phyloP scores from a whole-genome alignment of 2,888 invertebrate genomes.

The Tryphoninae sp. region DNA sequence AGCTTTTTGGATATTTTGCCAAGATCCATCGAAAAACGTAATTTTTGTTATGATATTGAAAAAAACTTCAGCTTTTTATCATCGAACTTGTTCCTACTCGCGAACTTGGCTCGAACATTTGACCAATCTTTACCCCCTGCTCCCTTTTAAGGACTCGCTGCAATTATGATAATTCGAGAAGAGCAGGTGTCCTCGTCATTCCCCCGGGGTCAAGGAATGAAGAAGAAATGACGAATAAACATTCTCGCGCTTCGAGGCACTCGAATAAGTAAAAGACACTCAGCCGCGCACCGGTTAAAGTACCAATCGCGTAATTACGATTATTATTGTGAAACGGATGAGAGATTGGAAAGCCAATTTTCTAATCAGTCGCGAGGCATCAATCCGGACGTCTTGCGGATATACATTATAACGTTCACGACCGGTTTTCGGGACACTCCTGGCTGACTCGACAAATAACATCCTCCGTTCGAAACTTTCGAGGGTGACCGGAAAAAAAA shows the following conservation, averaged over 20 bases:
- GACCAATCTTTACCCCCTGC: too few species aligned
- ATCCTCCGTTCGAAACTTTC: neutral
- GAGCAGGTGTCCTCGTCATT: conserved; percentile 62
- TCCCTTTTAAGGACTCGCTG: too few species aligned
- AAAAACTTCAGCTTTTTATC: neutral
- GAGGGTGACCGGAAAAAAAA: conserved; percentile 7
- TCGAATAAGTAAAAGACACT: conserved; percentile 2
- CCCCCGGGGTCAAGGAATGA: conserved; percentile 11
- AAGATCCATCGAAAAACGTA: neutral
- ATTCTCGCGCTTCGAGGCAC: conserved; percentile 35
- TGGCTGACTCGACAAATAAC: conserved; percentile 21
- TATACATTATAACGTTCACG: conserved; percentile 35
- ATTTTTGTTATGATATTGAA: neutral
- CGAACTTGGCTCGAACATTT: too few species aligned
- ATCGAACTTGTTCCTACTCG: too few species aligned
- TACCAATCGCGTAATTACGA: conserved; percentile 70
- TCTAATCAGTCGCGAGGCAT: conserved; percentile 71
- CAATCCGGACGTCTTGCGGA: conserved; percentile 66
- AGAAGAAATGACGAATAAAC: conserved; percentile 13
- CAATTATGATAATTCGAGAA: conserved; percentile 35
- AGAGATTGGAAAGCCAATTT: conserved; percentile 71
- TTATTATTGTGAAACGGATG: conserved; percentile 76
- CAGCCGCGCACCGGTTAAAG: conserved; percentile 24
- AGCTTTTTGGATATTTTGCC: neutral
- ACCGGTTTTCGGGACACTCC: conserved; percentile 66